These are phyloP conservation scores for Dromaius novaehollandiae DNA, from an alignment of 2,113 vertebrate species.

Conservation along the genomic window DNA sequence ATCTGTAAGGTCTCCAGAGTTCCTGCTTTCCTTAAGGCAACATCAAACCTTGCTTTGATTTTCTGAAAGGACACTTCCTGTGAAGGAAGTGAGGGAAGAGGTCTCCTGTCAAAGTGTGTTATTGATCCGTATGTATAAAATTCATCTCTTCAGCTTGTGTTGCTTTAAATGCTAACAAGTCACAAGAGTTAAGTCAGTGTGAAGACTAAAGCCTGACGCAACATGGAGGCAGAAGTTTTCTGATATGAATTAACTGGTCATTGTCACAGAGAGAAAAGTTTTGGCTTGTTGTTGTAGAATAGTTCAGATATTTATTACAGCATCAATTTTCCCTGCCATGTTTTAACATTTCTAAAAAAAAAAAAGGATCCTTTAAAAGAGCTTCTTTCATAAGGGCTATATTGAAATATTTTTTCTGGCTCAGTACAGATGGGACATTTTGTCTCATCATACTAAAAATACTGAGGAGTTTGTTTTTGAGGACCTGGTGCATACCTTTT, in stretches of 20 bases:
- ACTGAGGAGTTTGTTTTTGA: slow-evolving; percentile 18
- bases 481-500: background rate
- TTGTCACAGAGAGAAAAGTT: background rate
- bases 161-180: background rate
- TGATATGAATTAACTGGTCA: background rate
- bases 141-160: background rate
- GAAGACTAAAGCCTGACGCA: background rate
- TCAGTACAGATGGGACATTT: slow-evolving; percentile 18
- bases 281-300: background rate
- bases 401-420: slow-evolving; percentile 46
- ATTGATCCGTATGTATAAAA: background rate
- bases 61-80: slow-evolving; percentile 70
- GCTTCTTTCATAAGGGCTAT: slow-evolving; percentile 17
- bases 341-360: background rate
- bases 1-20: slow-evolving; percentile 55
- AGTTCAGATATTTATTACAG: slow-evolving; percentile 1
- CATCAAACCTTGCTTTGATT: slow-evolving; percentile 55
- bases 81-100: slow-evolving; percentile 1
- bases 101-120: background rate
- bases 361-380: slow-evolving; percentile 11
- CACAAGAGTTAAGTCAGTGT: background rate
- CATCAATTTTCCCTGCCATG: background rate
- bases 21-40: slow-evolving; percentile 52
- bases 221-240: background rate
- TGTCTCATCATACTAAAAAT: slow-evolving; percentile 48